Base-by-base conservation (phyloP, 2,113 vertebrate species). In the Sterrhoptilus dennistouni region DNA sequence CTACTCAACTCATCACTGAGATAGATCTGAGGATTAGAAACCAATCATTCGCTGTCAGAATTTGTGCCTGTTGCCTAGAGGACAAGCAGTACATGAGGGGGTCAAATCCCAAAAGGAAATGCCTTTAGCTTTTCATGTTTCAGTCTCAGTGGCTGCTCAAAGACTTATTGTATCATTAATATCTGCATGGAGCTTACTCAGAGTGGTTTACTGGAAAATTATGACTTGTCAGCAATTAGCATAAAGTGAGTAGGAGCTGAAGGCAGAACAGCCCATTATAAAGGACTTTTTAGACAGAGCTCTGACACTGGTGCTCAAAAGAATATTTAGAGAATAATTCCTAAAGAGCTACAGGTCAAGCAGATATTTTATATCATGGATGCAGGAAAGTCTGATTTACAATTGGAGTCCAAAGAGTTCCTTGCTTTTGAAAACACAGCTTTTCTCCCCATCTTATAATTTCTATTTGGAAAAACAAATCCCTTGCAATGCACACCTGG, bases 141-240 rank as follows among this genome's bases (percentile, higher is more conserved):
- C 81, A 57, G n/a, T 90, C 83, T 57, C 6, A 0, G 57, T 76
- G 49, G 53, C 77, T 89, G 80, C 87, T 91, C 65, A 78, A 78
- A 65, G 57, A 68, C 29, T 76, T 83, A 85, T 69, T 76, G 52
- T 74, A 33, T 60, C 53, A 56, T 68, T 87, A 89, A 56, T 91
- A 89, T 71, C 87, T 83, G 28, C 74, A 72, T 53, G 53, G 88
- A 91, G 40, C 49, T 89, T 60, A 50, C 84, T 91, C 61, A 53
- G 45, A 91, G 53, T 27, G 42, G 84, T 81, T 93, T 96, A 85
- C 79, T 76, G 70, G 87, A 87, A 95, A 96, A 94, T 79, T 84
- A 94, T 2, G 33, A 87, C 57, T 94, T 93, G 61, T 72, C 61
- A 93, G 91, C 65, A 94, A 93, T 92, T 81, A 87, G 40, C 65